These are phyloP conservation scores for Aix galericulata DNA, from an alignment of 2,113 vertebrate species.

Conservation along the genomic window DNA sequence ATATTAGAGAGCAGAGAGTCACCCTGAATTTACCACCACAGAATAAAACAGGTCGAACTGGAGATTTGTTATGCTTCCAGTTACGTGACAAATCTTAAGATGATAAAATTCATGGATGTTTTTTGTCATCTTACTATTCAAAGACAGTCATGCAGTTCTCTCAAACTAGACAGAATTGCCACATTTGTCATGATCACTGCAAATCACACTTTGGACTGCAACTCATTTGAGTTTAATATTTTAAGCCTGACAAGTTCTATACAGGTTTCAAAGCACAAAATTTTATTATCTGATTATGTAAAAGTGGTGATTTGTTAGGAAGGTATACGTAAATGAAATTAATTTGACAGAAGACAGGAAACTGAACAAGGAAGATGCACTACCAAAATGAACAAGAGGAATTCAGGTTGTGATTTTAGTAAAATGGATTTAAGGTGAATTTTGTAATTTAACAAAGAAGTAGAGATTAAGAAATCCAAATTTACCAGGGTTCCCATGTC, in stretches of 20 bases:
- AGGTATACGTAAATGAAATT: constrained; percentile 33
- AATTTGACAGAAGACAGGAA: constrained; percentile 58
- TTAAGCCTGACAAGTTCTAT: not conserved
- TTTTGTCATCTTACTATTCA: not conserved
- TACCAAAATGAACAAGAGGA: constrained; percentile 32
- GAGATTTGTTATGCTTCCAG: not conserved
- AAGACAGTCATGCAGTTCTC: not conserved
- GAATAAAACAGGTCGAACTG: not conserved
- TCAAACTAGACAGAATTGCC: not conserved
- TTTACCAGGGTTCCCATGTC: constrained; percentile 24
- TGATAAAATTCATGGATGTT: not conserved
- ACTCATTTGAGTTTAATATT: not conserved
- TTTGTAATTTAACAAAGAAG: not conserved
- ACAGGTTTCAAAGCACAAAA: not conserved
- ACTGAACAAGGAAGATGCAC: constrained; percentile 7
- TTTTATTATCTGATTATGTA: not conserved
- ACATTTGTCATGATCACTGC: not conserved
- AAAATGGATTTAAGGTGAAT: not conserved
- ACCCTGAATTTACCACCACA: not conserved
- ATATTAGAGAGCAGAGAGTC: not conserved
- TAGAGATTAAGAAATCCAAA: not conserved
- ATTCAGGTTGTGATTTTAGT: constrained; percentile 56
- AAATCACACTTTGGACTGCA: not conserved
- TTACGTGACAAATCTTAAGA: not conserved
- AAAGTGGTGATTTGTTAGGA: constrained; percentile 45